Evolutionary conservation across 1,140 invertebrate genomes (phyloP).

Genomic region (Zaprionus nigranus): DNA sequence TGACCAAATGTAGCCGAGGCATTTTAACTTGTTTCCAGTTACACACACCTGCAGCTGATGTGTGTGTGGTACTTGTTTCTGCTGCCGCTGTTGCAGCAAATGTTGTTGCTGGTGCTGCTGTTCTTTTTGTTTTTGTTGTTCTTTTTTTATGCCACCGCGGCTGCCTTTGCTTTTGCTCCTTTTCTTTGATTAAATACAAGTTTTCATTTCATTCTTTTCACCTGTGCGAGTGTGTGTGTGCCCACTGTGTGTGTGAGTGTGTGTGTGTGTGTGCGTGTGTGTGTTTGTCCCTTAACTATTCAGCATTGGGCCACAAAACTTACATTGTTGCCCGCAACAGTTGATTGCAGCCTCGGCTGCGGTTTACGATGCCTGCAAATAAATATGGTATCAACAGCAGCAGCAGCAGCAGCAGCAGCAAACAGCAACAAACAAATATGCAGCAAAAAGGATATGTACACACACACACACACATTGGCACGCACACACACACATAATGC

Average conservation of each 20-base stretch:
- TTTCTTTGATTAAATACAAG: conserved; percentile 80
- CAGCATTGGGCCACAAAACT: conserved; percentile 43
- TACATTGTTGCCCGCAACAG: conserved; percentile 48
- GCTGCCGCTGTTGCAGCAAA: conserved; percentile 36
- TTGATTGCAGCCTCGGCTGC: conserved; percentile 35
- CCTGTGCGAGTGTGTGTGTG: conserved; percentile 17
- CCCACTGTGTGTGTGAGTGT: conserved; percentile 2
- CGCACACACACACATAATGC: conserved; percentile 47
- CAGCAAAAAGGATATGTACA: conserved; percentile 32
- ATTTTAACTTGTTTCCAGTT: conserved; percentile 79
- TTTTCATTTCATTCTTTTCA: conserved; percentile 75
- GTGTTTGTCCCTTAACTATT: conserved; percentile 45
- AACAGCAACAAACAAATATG: conserved; percentile 46
- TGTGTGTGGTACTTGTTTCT: conserved; percentile 53
- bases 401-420: conserved; percentile 22
- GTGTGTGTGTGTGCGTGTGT: conserved; percentile 5
- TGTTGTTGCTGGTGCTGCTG: conserved; percentile 57
- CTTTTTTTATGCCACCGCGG: conserved; percentile 21
- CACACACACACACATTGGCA: conserved; percentile 7
- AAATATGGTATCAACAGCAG: conserved; percentile 40
- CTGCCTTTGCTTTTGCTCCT: conserved; percentile 48
- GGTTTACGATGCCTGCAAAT: conserved; percentile 32
- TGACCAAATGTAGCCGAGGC: conserved; percentile 77
- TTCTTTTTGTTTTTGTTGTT: conserved; percentile 41
- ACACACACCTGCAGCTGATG: conserved; percentile 39